Conservation (phyloP, 1,140 invertebrate genomes). For the Himalopsyche phryganea region DNA sequence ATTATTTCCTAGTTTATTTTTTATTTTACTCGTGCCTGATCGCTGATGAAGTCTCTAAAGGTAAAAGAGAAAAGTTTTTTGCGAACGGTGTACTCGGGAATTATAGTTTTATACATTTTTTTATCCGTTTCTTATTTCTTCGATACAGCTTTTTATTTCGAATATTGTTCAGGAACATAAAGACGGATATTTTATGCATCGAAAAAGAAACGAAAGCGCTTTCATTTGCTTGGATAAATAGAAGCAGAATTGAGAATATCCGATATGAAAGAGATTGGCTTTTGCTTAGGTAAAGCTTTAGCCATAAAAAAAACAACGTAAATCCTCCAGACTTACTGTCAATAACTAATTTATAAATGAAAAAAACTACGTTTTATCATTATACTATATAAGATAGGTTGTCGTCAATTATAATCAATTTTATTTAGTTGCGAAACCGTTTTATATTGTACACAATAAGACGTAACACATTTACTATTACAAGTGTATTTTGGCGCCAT, state of each 20-base stretch:
- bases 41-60: conserved; percentile 27
- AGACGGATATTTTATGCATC: conserved; percentile 7
- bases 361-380: too few relatives aligned
- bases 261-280: too few relatives aligned
- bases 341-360: too few relatives aligned
- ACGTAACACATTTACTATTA: too few relatives aligned
- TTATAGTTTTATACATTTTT: not conserved
- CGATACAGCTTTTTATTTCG: not conserved
- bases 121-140: not conserved
- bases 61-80: conserved; percentile 2
- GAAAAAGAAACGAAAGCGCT: not conserved
- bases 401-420: too few relatives aligned
- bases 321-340: too few relatives aligned
- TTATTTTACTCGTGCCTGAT: conserved; percentile 18
- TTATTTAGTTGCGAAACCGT: too few relatives aligned
- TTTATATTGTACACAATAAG: too few relatives aligned
- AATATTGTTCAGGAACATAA: not conserved
- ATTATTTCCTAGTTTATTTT: conserved; percentile 21
- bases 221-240: conserved; percentile 1
- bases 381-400: too few relatives aligned
- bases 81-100: not conserved
- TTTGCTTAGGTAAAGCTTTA: too few relatives aligned
- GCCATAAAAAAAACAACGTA: too few relatives aligned
- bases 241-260: not conserved
- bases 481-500: too few relatives aligned